Evolutionary conservation across 1,140 invertebrate genomes (phyloP), one percentile per base, ranked within the genome.

Genomic region (Zaprionus africanus): DNA sequence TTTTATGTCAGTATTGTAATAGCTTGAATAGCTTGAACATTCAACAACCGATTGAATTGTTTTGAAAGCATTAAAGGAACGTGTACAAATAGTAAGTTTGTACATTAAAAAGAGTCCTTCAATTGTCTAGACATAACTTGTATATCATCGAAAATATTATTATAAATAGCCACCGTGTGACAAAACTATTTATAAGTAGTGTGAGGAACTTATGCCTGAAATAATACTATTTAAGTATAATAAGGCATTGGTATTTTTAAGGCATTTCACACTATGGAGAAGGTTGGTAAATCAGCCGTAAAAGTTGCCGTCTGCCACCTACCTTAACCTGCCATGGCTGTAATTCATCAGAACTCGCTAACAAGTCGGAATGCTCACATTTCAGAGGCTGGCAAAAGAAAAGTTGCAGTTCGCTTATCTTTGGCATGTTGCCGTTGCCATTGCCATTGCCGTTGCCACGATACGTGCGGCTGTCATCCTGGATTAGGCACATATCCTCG

Each of bases 331-430:
- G n/a, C n/a, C 41, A 13, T 38, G n/a, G n/a, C 41, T 17, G 38
- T 51, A 58, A 75, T 62, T 79, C 77, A 79, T 82, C 76, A 78
- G 64, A 85, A 68, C 64, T 76, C 58, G 19, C 41, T 38, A 41
- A 58, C 56, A 57, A 71, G 56, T 62, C 34, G 31, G 43, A 46
- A 38, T 6, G 43, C 26, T 57, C 38, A 31, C 60, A 65, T 70
- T 71, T 46, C 31, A 43, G 24, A 51, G 19, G 26, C 38, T 28
- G 56, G 53, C 43, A 26, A 24, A 54, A 54, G 19, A 56, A 80
- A 87, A 83, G 46, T 87, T 80, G 78, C 80, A 83, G 69, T 82
- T 79, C 68, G 80, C 83, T 87, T 86, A 87, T 82, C 84, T 84
- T 38, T 72, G 31, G 71, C 46, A 78, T 81, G 76, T 78, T 80